Evolutionary conservation across 1,140 invertebrate genomes (phyloP), one percentile per base, ranked within the genome.

Genomic region (Penaeus indicus): DNA sequence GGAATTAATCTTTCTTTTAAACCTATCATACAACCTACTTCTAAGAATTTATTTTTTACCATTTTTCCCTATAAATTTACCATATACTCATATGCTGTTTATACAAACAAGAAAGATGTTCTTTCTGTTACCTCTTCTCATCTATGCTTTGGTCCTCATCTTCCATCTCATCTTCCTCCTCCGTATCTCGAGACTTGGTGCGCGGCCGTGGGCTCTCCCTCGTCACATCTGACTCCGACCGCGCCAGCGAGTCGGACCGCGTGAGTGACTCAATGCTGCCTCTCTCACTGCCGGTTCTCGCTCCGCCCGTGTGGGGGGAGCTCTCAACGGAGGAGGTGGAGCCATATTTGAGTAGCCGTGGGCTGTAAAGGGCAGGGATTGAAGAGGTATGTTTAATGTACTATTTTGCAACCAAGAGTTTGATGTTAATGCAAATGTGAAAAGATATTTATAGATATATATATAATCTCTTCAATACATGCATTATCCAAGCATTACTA

Each of bases 251-350:
- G 64, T 91, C 90, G 2, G 88, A 89, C 21, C 89, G 85, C 19
- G 89, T 91, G 27, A 91, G 86, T 16, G 90, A 91, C 62, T 91
- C 90, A 2, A 88, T 90, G 62, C 90, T 91, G 47, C 90, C 90
- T 22, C 86, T 72, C 47, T 84, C 90, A 64, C 89, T 90, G 18
- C 86, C 88, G 8, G 85, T 90, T 60, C 89, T 79, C 21, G 60
- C 90, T 27, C 86, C 89, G 1, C 89, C 89, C 61, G 86, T 88
- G 60, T 88, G 81, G 22, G 90, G 90, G 32, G 89, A 91, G 79
- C 90, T 91, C 67, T 91, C 90, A 77, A 91, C 89, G 27, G 90
- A 91, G 27, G 90, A 91, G 27, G 84, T 91, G 67, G 87, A 91
- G 25, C 86, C 89, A 80, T 91, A 90, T 75, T 91, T 90, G 27